These are phyloP conservation scores for Campaea margaritaria DNA, from an alignment of 2,888 invertebrate genomes.

Conservation along the genomic window DNA sequence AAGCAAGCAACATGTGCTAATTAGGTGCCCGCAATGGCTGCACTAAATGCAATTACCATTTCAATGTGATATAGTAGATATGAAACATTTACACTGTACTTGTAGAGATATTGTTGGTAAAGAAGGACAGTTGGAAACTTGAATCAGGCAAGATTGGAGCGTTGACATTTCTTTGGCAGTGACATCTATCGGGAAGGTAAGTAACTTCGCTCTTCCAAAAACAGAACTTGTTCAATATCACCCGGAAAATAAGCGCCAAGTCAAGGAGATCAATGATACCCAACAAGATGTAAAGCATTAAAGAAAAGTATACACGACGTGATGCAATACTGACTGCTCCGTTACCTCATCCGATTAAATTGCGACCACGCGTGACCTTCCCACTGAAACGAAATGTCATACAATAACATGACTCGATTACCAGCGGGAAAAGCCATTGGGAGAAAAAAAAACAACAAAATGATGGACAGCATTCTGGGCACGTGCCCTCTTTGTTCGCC, in stretches of 20 bases:
- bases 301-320: constrained; percentile 2
- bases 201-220: neutral
- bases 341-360: constrained; percentile 28
- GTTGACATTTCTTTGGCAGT: no score
- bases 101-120: neutral
- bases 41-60: constrained; percentile 14
- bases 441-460: constrained; percentile 38
- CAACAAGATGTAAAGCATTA: neutral
- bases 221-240: neutral
- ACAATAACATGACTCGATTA: constrained; percentile 42
- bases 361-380: constrained; percentile 26
- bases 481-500: constrained; percentile 54
- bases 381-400: constrained; percentile 32
- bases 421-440: constrained; percentile 38
- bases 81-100: no score
- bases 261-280: constrained; percentile 10
- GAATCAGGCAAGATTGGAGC: no score
- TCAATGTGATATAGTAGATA: neutral
- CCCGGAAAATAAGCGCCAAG: neutral
- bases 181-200: no score
- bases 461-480: constrained; percentile 52
- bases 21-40: constrained; percentile 25
- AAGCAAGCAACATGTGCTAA: constrained; percentile 28
- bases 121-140: neutral
- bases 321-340: constrained; percentile 16